Evolutionary conservation across 2,797 vertebrate genomes (phyloP).

Genomic region (Phrynocephalus guinanensis): DNA sequence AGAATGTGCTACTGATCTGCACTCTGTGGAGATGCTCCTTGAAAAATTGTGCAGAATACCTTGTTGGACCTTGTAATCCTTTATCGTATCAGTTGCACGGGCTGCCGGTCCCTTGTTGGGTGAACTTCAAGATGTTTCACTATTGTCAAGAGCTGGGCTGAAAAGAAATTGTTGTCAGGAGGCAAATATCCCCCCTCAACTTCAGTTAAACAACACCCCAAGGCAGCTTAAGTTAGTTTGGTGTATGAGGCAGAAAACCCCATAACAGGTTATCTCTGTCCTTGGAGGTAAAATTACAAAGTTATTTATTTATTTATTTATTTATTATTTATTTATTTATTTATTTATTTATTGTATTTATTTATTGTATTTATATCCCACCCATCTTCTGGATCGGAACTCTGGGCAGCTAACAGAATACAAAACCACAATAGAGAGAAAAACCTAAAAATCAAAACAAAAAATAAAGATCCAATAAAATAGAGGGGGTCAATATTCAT

Average conservation of each 20-base stretch:
- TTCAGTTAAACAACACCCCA: neutral
- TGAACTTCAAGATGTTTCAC: neutral
- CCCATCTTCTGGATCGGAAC: too few species aligned
- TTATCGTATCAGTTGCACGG: neutral
- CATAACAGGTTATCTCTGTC: neutral
- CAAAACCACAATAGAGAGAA: too few species aligned
- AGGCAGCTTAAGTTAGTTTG: neutral
- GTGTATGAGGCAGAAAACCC: neutral
- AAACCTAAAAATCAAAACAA: too few species aligned
- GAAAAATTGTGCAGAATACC: neutral
- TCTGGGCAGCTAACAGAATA: too few species aligned
- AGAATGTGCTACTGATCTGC: neutral
- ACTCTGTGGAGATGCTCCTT: neutral
- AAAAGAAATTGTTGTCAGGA: neutral
- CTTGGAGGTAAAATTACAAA: neutral
- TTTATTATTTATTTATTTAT: too few species aligned
- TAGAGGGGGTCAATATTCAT: too few species aligned
- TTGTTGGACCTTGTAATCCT: neutral
- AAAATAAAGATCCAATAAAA: too few species aligned
- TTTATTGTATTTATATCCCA: too few species aligned
- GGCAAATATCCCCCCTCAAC: neutral
- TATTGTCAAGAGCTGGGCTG: neutral
- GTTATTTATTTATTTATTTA: too few species aligned
- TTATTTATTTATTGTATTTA: too few species aligned
- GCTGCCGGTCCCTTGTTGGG: neutral